Conservation (phyloP, 2,888 invertebrate genomes). For the Endotricha flammealis region DNA sequence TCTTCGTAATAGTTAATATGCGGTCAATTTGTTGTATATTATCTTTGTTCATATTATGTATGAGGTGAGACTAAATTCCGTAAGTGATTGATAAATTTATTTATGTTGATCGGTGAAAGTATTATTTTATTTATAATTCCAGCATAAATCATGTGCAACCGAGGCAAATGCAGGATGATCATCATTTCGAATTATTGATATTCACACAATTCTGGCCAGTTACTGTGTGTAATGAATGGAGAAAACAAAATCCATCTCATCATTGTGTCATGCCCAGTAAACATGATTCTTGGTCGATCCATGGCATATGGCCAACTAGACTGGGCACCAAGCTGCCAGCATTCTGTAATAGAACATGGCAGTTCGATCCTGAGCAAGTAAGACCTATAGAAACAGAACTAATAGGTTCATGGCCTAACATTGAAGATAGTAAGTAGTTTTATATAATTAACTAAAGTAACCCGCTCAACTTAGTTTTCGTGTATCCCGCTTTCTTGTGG, state of each 20-base stretch:
- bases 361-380: conserved; percentile 81
- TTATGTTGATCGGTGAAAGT: background rate
- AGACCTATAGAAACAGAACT: conserved; percentile 76
- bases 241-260: conserved; percentile 76
- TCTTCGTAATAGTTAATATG: background rate
- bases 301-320: conserved; percentile 91
- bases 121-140: conserved; percentile 13
- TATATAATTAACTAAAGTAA: no score
- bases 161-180: conserved; percentile 18
- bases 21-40: background rate
- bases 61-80: conserved; percentile 4
- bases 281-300: conserved; percentile 84
- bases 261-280: conserved; percentile 81
- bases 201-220: conserved; percentile 90
- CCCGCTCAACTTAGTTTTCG: no score
- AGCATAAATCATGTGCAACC: conserved; percentile 25
- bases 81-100: background rate
- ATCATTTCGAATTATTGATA: conserved; percentile 85
- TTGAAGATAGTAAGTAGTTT: conserved; percentile 77
- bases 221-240: conserved; percentile 83
- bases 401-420: conserved; percentile 83
- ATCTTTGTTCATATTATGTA: conserved; percentile 4
- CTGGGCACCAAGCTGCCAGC: conserved; percentile 81
- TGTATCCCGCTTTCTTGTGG: no score
- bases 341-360: conserved; percentile 83